phyloP scores from a whole-genome alignment of 92 coral and sea anemone species.

The Phenganax stokvisi region DNA sequence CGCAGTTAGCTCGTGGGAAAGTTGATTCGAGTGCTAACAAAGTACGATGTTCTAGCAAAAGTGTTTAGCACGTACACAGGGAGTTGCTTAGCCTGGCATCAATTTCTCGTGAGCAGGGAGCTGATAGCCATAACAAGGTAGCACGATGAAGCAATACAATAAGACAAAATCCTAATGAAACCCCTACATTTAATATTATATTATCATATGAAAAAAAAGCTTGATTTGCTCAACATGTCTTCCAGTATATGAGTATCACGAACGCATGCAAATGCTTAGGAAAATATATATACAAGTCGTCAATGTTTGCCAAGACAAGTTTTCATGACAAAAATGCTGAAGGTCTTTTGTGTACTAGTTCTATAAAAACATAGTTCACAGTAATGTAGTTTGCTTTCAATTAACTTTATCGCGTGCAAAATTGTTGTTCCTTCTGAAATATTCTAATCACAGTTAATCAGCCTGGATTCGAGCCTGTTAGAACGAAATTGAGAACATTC shows the following conservation, averaged over 20 bases:
- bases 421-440: too few relatives aligned
- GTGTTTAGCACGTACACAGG: conserved; percentile 19
- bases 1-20: conserved; percentile 17
- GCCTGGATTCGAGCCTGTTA: too few relatives aligned
- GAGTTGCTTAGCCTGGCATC: conserved; percentile 4
- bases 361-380: too few relatives aligned
- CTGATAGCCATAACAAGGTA: not conserved
- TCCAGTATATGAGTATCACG: not conserved
- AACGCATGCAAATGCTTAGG: too few relatives aligned
- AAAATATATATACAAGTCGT: not conserved
- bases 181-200: conserved; percentile 23
- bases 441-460: too few relatives aligned
- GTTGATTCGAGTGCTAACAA: not conserved
- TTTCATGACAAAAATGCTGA: not conserved
- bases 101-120: conserved; percentile 18
- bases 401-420: too few relatives aligned
- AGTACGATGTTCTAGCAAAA: not conserved
- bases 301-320: not conserved
- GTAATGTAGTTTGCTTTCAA: too few relatives aligned
- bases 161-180: not conserved
- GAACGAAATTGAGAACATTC: too few relatives aligned
- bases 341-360: not conserved
- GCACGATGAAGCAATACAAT: not conserved
- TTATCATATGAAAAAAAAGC: conserved; percentile 13
- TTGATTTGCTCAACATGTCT: not conserved